Conservation (phyloP, 30 jellyfish, hydroid and myxozoan species). For the Chrysaora quinquecirrha region DNA sequence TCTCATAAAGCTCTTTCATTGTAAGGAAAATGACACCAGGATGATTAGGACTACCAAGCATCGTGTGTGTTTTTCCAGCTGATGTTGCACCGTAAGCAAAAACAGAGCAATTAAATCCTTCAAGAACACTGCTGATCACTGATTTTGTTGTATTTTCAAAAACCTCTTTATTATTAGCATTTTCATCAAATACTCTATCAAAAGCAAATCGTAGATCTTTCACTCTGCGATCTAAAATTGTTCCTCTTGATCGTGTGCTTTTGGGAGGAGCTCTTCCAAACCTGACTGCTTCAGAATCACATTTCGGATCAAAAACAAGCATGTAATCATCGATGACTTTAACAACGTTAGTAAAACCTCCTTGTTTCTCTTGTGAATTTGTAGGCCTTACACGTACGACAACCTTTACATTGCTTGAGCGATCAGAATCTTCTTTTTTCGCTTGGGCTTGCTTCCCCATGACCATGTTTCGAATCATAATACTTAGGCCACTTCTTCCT, state of each 20-base stretch:
- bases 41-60: constrained; percentile 79
- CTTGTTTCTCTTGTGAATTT: constrained; percentile 57
- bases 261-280: constrained; percentile 43
- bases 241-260: constrained; percentile 32
- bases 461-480: too few species aligned
- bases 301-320: constrained; percentile 91
- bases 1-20: constrained; percentile 86
- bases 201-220: constrained; percentile 85
- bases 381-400: constrained; percentile 94
- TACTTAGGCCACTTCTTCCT: not conserved
- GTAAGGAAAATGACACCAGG: constrained; percentile 93
- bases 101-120: constrained; percentile 90
- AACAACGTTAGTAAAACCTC: constrained; percentile 67
- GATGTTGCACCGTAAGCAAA: constrained; percentile 96
- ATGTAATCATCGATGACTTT: constrained; percentile 73
- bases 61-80: constrained; percentile 94
- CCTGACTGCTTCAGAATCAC: constrained; percentile 45
- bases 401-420: constrained; percentile 76
- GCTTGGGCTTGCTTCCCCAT: constrained; percentile 33
- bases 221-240: constrained; percentile 69
- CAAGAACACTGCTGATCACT: constrained; percentile 62
- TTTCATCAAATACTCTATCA: constrained; percentile 79
- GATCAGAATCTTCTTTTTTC: not conserved
- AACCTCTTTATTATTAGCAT: constrained; percentile 70
- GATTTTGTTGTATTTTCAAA: constrained; percentile 77